phyloP scores from a whole-genome alignment of 2,113 vertebrate species.

The Aviceda subcristata region DNA sequence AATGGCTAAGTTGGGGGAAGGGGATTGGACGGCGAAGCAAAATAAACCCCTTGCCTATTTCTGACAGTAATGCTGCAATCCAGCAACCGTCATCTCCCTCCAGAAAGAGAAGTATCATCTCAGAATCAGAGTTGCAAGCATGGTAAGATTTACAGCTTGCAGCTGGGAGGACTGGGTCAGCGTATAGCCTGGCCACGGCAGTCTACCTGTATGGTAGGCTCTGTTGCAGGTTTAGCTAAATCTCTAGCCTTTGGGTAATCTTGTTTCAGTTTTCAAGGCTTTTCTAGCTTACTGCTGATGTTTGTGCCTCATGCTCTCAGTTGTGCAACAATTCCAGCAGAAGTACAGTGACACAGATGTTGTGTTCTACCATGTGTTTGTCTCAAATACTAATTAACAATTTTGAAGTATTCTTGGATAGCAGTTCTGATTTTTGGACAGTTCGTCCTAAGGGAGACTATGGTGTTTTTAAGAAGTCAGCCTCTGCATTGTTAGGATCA shows the following conservation, averaged over 20 bases:
- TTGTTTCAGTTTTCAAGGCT: background rate
- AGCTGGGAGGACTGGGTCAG: background rate
- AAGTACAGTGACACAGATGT: background rate
- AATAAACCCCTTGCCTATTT: background rate
- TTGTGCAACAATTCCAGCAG: background rate
- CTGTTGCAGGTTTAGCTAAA: background rate
- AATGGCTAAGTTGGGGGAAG: background rate
- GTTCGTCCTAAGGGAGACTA: background rate
- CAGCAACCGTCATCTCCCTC: background rate
- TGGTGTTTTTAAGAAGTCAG: background rate
- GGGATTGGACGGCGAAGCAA: background rate
- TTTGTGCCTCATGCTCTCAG: background rate
- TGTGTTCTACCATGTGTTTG: background rate
- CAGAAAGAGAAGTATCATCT: background rate
- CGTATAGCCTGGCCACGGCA: fast-evolving
- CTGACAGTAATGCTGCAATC: background rate
- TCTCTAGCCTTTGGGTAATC: background rate
- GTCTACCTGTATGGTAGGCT: background rate
- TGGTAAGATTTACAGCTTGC: background rate
- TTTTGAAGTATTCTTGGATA: background rate
- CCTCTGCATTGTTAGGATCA: background rate
- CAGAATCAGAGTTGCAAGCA: background rate
- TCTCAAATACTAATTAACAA: background rate
- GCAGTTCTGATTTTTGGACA: background rate
- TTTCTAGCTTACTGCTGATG: background rate